These are phyloP conservation scores for Pyralis farinalis DNA, from an alignment of 2,888 invertebrate species.

Conservation along the genomic window DNA sequence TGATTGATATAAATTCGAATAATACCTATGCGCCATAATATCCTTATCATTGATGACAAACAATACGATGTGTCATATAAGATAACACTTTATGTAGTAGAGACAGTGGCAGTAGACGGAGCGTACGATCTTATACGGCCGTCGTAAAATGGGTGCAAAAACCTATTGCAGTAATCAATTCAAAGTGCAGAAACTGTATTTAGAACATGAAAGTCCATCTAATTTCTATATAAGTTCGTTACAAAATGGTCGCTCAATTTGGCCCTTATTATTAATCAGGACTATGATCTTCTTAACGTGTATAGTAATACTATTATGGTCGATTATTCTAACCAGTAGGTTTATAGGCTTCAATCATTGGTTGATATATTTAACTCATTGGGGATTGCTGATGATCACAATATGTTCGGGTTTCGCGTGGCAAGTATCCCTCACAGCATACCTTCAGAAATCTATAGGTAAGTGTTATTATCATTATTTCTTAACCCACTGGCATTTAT, in stretches of 20 bases:
- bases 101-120: neutral
- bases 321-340: conserved; percentile 31
- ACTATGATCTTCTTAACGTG: conserved; percentile 46
- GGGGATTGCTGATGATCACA: conserved; percentile 56
- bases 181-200: conserved; percentile 31
- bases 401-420: conserved; percentile 44
- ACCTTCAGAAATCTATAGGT: conserved; percentile 46
- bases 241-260: conserved; percentile 43
- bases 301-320: conserved; percentile 42
- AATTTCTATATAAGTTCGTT: conserved; percentile 55
- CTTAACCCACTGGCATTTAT: too few relatives aligned
- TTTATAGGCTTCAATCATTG: conserved; percentile 31
- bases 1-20: too few relatives aligned
- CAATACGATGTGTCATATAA: conserved; percentile 11
- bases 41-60: neutral
- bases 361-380: conserved; percentile 65
- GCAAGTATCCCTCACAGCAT: conserved; percentile 40
- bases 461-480: conserved; percentile 25
- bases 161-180: conserved; percentile 53
- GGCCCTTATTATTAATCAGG: conserved; percentile 47
- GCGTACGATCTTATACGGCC: neutral
- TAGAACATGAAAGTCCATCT: conserved; percentile 44
- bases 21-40: neutral
- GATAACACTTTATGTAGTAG: conserved; percentile 9
- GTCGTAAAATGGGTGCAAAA: conserved; percentile 44